A percentile compares a stretch with the other conserved stretches of the same genome.
These are phyloP conservation scores for Tenodera sinensis DNA, from an alignment of 2,888 invertebrate genomes.

Conservation along the genomic window DNA sequence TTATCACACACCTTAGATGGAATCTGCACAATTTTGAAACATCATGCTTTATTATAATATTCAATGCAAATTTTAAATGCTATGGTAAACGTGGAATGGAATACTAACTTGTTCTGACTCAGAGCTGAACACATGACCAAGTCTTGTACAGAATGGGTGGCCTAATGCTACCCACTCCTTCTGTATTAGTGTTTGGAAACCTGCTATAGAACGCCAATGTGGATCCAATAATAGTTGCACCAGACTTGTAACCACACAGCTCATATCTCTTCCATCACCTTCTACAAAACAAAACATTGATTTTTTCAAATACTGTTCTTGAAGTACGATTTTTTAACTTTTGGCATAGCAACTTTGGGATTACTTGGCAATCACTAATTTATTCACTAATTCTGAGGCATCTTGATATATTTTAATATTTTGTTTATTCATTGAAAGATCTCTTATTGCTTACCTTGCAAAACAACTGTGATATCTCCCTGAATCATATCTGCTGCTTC, in stretches of 20 bases:
- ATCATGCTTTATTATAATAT: background rate
- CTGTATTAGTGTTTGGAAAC: conserved; percentile 87
- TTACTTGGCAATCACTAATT: no score
- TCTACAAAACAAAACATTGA: conserved; percentile 45
- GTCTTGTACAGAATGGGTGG: conserved; percentile 72
- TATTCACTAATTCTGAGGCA: no score
- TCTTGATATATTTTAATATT: no score
- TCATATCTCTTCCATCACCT: conserved; percentile 81
- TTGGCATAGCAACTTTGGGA: no score
- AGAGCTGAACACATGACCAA: conserved; percentile 37
- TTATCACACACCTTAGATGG: no score
- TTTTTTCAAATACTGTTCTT: background rate
- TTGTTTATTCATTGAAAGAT: no score
- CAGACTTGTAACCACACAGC: conserved; percentile 81
- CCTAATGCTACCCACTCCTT: conserved; percentile 94
- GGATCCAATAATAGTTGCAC: conserved; percentile 85
- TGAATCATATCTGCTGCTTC: conserved; percentile 66
- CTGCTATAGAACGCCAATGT: conserved; percentile 72
- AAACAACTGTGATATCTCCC: conserved; percentile 69
- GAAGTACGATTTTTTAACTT: background rate
- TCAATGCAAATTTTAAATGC: background rate
- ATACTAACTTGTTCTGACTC: conserved; percentile 34
- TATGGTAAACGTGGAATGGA: background rate
- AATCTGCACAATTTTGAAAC: no score
- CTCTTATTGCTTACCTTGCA: conserved; percentile 63